phyloP scores from a whole-genome alignment of 2,113 vertebrate species.

The Zeus faber region DNA sequence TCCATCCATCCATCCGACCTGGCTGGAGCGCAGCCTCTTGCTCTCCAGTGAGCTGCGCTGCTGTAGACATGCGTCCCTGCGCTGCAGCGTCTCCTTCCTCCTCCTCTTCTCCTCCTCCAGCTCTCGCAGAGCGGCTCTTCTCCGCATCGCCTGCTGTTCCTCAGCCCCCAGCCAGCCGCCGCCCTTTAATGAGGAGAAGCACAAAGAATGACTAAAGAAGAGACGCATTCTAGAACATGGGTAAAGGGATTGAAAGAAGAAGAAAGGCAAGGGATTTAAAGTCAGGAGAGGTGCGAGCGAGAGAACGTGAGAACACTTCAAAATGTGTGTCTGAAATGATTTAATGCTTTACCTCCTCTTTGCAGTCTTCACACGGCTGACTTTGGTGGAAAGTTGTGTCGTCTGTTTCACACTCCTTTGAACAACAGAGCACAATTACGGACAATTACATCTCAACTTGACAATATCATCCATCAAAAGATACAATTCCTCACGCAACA shows the following conservation, averaged over 20 bases:
- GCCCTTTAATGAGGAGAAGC: slow-evolving; percentile 45
- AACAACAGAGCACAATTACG: slow-evolving; percentile 5
- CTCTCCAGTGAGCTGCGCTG: slow-evolving; percentile 82
- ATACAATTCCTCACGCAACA: no score
- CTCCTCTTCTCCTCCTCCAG: slow-evolving; percentile 84
- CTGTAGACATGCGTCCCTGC: slow-evolving; percentile 78
- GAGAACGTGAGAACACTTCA: no score
- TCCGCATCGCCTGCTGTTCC: slow-evolving; percentile 82
- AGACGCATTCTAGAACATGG: no score
- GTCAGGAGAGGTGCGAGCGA: no score
- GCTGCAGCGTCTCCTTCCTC: slow-evolving; percentile 80
- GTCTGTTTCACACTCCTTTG: slow-evolving; percentile 71
- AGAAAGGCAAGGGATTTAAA: not conserved
- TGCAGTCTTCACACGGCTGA: slow-evolving; percentile 3
- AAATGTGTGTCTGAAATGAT: no score
- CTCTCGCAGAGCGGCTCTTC: slow-evolving; percentile 76
- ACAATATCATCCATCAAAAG: no score
- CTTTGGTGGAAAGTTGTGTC: slow-evolving; percentile 53
- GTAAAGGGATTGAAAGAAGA: not conserved
- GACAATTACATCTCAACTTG: no score
- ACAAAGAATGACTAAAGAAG: no score
- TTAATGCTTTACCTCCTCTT: slow-evolving; percentile 33
- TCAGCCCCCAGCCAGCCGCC: slow-evolving; percentile 84
- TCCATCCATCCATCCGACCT: slow-evolving; percentile 74
- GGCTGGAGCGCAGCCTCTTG: slow-evolving; percentile 84